phyloP scores from a whole-genome alignment of 2,888 invertebrate genomes.

The Drosophila helvetica region DNA sequence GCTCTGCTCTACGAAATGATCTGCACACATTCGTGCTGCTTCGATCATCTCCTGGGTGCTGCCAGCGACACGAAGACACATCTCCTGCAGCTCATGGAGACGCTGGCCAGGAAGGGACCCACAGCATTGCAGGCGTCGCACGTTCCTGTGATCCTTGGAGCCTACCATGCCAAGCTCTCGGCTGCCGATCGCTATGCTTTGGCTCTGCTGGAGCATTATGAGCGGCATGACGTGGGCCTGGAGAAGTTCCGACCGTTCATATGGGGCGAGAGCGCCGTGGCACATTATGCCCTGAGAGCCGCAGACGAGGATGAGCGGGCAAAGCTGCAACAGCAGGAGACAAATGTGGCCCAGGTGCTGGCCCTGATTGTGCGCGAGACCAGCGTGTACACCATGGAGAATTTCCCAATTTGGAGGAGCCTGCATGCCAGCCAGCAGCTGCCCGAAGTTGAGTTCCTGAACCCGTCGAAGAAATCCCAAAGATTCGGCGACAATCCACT shows the following conservation, averaged over 20 bases:
- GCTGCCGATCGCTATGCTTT: conserved; percentile 89
- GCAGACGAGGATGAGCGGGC: conserved; percentile 85
- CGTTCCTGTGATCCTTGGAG: conserved; percentile 90
- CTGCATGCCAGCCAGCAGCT: conserved; percentile 83
- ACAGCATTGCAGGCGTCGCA: conserved; percentile 87
- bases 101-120: conserved; percentile 87
- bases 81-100: conserved; percentile 87
- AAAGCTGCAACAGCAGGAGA: conserved; percentile 88
- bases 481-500: conserved; percentile 75
- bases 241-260: conserved; percentile 90
- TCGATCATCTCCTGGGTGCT: conserved; percentile 87
- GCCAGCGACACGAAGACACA: conserved; percentile 85
- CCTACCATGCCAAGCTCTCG: conserved; percentile 90
- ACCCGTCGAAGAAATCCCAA: conserved; percentile 61
- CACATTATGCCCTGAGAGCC: conserved; percentile 88
- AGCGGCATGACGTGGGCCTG: conserved; percentile 87
- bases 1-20: conserved; percentile 89
- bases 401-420: conserved; percentile 88
- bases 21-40: conserved; percentile 90
- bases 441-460: conserved; percentile 70
- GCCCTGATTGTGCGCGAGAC: conserved; percentile 88
- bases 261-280: conserved; percentile 92
- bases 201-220: conserved; percentile 88
- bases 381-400: conserved; percentile 87
- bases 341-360: conserved; percentile 89